phyloP scores from a whole-genome alignment of 2,888 invertebrate genomes.

The Idaea biselata region DNA sequence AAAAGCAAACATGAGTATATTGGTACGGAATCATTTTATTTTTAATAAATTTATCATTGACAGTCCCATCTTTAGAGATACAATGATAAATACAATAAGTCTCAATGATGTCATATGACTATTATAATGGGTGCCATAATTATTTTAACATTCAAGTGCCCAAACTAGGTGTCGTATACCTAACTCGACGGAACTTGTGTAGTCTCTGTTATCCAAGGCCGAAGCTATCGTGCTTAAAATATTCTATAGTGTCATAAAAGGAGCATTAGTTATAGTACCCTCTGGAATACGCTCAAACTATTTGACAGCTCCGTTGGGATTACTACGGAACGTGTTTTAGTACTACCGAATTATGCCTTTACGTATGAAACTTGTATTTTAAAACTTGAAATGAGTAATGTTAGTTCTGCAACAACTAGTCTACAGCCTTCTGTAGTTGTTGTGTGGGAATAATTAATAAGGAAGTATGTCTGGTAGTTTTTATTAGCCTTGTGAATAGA shows the following conservation, averaged over 20 bases:
- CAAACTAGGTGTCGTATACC: neutral
- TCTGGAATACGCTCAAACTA: constrained; percentile 38
- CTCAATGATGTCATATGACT: neutral
- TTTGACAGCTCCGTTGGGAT: constrained; percentile 26
- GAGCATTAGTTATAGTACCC: constrained; percentile 58
- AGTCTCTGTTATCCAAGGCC: neutral
- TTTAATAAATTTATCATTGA: too few relatives aligned
- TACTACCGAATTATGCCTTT: constrained; percentile 5
- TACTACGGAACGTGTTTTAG: constrained; percentile 21
- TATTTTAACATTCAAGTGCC: neutral
- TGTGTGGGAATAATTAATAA: neutral
- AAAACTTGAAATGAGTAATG: constrained; percentile 3
- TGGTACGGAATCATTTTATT: too few relatives aligned
- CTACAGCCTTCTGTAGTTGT: neutral
- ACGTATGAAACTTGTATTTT: neutral
- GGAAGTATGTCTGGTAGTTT: neutral
- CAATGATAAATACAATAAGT: neutral
- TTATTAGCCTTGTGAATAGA: neutral
- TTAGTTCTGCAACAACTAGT: neutral
- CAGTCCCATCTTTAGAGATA: too few relatives aligned
- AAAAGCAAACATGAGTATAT: too few relatives aligned
- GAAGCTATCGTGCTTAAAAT: constrained; percentile 58
- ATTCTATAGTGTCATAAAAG: constrained; percentile 72
- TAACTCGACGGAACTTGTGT: neutral
- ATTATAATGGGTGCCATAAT: neutral